Percentiles rank a stretch among this genome's conserved stretches.
phyloP scores from a whole-genome alignment of 2,888 invertebrate species.

The Apodemia duryi region DNA sequence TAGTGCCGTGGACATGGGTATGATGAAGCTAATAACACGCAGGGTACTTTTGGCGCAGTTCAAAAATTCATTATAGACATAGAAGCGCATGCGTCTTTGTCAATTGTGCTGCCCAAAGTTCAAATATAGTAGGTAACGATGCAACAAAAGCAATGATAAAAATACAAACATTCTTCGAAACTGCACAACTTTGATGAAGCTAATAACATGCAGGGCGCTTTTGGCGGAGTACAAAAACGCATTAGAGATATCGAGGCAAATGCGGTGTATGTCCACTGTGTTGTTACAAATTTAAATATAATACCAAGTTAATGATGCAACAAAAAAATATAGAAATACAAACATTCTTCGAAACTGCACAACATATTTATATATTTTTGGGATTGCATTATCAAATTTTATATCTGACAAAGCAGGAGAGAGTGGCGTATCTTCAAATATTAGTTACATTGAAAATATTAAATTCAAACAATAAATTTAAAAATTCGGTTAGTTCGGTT shows the following conservation, averaged over 20 bases:
- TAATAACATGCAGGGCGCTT: no score
- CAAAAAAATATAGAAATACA: no score
- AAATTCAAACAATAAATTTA: slow-evolving; percentile 22
- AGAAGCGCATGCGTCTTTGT: slow-evolving; percentile 25
- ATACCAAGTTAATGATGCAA: no score
- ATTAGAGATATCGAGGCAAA: no score
- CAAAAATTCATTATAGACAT: slow-evolving; percentile 24
- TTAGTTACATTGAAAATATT: slow-evolving; percentile 24
- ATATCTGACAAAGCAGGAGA: slow-evolving; percentile 21
- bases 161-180: slow-evolving; percentile 22
- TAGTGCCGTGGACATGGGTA: slow-evolving; percentile 25
- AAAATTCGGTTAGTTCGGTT: slow-evolving; percentile 29
- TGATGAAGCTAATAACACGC: slow-evolving; percentile 22
- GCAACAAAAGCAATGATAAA: slow-evolving; percentile 25
- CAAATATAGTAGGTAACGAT: slow-evolving; percentile 27
- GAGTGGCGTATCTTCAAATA: slow-evolving; percentile 16
- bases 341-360: slow-evolving; percentile 22
- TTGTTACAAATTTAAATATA: no score
- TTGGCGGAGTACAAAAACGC: no score
- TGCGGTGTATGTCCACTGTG: no score
- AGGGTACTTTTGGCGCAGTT: slow-evolving; percentile 24
- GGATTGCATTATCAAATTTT: slow-evolving; percentile 22
- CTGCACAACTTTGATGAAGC: no score
- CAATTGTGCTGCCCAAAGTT: slow-evolving; percentile 26
- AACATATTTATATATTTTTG: slow-evolving; percentile 24